Evolutionary conservation across 1,140 invertebrate genomes (phyloP).

Genomic region (Linepithema humile): DNA sequence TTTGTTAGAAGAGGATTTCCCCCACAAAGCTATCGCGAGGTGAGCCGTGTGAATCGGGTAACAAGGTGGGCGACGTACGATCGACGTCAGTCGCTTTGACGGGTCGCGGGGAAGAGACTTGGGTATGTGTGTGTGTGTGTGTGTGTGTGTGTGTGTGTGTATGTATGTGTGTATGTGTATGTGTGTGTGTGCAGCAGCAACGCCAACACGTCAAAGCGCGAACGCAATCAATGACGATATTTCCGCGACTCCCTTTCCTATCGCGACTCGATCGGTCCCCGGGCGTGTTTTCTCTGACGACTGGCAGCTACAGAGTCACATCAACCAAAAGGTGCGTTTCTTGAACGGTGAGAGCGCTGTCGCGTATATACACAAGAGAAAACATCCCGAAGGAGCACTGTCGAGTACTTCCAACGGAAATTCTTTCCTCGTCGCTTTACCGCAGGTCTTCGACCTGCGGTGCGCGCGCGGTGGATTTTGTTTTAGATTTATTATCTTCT

Average conservation of each 20-base stretch:
- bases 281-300: constrained; percentile 21
- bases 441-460: background rate
- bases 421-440: constrained; percentile 5
- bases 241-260: constrained; percentile 30
- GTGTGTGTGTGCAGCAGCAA: constrained; percentile 28
- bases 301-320: constrained; percentile 15
- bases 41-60: constrained; percentile 66
- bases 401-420: constrained; percentile 12
- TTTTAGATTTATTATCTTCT: constrained; percentile 21
- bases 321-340: constrained; percentile 1
- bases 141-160: too few relatives aligned
- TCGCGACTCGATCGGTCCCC: background rate
- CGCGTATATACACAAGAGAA: constrained; percentile 16
- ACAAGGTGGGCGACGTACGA: constrained; percentile 57
- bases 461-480: background rate
- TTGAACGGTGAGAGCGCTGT: background rate
- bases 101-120: background rate
- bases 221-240: constrained; percentile 62
- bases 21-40: constrained; percentile 56
- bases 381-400: constrained; percentile 11
- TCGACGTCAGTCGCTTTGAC: constrained; percentile 60
- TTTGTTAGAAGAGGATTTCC: constrained; percentile 65
- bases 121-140: too few relatives aligned
- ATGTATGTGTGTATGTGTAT: too few relatives aligned
- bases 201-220: constrained; percentile 33